These are phyloP conservation scores for Allophyes oxyacanthae DNA, from an alignment of 2,888 invertebrate genomes.

Conservation along the genomic window DNA sequence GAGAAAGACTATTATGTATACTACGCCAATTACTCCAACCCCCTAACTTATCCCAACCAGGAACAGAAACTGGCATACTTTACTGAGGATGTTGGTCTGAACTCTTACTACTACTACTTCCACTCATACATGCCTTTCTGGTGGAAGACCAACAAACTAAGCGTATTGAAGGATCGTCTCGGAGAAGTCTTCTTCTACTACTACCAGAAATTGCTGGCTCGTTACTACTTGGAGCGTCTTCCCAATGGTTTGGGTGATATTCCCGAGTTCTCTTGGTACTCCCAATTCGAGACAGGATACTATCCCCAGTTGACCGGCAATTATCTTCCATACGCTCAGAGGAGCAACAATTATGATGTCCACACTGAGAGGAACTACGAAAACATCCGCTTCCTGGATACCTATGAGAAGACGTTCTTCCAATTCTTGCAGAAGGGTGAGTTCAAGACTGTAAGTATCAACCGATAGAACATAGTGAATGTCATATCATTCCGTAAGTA, in stretches of 20 bases:
- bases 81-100: constrained; percentile 92
- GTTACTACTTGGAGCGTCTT: constrained; percentile 92
- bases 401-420: constrained; percentile 88
- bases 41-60: constrained; percentile 83
- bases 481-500: neutral
- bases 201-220: constrained; percentile 91
- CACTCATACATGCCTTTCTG: constrained; percentile 91
- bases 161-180: constrained; percentile 86
- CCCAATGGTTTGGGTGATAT: constrained; percentile 90
- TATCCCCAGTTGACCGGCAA: constrained; percentile 62
- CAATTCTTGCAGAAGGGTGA: constrained; percentile 87
- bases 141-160: constrained; percentile 87
- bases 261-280: constrained; percentile 90
- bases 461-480: neutral
- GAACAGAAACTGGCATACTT: constrained; percentile 91
- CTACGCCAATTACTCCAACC: constrained; percentile 90
- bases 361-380: constrained; percentile 84
- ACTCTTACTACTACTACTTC: constrained; percentile 91
- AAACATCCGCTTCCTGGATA: constrained; percentile 87
- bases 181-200: constrained; percentile 91
- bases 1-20: constrained; percentile 82
- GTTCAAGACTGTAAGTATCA: constrained; percentile 87
- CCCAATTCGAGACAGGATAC: constrained; percentile 84
- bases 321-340: constrained; percentile 87
- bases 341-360: constrained; percentile 90